Evolutionary conservation across 2,113 vertebrate genomes (phyloP).

Genomic region (Menidia beryllina): DNA sequence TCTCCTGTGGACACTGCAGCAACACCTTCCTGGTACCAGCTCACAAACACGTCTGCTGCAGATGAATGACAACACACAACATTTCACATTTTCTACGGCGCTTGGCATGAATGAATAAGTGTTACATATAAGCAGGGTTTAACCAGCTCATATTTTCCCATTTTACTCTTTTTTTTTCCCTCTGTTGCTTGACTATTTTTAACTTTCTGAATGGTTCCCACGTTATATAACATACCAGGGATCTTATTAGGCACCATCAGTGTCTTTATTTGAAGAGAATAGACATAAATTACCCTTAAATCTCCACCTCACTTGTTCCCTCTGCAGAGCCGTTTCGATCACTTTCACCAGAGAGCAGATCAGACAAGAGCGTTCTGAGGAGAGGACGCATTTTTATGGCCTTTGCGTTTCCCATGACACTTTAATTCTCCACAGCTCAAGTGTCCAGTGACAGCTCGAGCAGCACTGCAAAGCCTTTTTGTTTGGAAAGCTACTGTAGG

Average conservation of each 20-base stretch:
- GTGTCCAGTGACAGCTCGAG: constrained; percentile 22
- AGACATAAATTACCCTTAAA: neutral
- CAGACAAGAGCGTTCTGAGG: constrained; percentile 1
- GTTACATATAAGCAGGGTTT: neutral
- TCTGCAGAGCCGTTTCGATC: too few relatives aligned
- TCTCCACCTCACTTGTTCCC: too few relatives aligned
- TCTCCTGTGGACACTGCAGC: constrained; percentile 94
- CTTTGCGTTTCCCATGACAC: neutral
- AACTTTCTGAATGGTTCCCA: too few relatives aligned
- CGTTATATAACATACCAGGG: too few relatives aligned
- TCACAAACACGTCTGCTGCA: neutral
- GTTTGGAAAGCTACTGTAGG: constrained; percentile 28
- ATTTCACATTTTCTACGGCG: too few relatives aligned
- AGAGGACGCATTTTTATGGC: constrained; percentile 18
- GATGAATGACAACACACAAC: too few relatives aligned
- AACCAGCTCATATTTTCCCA: neutral
- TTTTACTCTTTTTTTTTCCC: neutral
- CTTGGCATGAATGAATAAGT: neutral
- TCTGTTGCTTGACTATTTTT: neutral
- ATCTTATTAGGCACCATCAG: neutral
- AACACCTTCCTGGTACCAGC: constrained; percentile 88
- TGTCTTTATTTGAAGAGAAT: neutral
- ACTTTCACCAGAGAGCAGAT: neutral
- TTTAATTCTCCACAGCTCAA: constrained; percentile 21
- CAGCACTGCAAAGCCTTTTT: constrained; percentile 9